Percentiles rank a stretch among this genome's conserved stretches.
Evolutionary conservation across 2,113 vertebrate genomes (phyloP).

Genomic region (Microcebus lehilahytsara): DNA sequence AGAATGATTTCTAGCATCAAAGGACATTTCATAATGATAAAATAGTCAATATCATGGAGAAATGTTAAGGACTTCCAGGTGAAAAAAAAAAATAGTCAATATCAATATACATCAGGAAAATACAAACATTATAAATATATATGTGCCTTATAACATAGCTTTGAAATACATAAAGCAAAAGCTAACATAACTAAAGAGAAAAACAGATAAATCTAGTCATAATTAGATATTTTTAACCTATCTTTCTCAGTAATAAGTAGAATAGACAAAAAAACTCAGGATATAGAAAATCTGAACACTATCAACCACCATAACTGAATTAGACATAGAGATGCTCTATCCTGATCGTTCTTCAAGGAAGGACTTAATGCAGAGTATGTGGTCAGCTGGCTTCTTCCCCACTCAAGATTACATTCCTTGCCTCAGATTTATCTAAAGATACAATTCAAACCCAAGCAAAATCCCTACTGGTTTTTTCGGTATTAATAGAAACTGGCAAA

Average conservation of each 20-base stretch:
- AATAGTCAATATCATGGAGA: not conserved
- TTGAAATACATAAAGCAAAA: constrained; percentile 37
- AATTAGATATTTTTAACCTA: constrained; percentile 8
- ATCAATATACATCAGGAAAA: not conserved
- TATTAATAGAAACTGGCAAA: not conserved
- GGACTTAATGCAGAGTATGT: not conserved
- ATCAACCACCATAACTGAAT: not conserved
- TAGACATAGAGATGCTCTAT: not conserved
- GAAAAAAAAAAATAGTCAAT: not conserved
- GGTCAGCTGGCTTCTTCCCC: not conserved
- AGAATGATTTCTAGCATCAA: constrained; percentile 5
- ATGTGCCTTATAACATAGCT: not conserved
- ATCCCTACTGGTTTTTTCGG: not conserved
- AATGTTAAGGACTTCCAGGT: too few species aligned
- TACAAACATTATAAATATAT: not conserved
- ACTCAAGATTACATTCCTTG: not conserved
- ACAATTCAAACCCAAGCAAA: not conserved
- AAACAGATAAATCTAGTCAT: not conserved
- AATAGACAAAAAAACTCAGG: not conserved
- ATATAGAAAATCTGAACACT: not conserved
- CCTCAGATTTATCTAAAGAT: not conserved
- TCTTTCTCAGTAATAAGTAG: not conserved
- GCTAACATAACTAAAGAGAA: constrained; percentile 5
- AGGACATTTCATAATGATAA: constrained; percentile 24
- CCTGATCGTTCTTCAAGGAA: not conserved